These are phyloP conservation scores for Lytechinus variegatus DNA, from an alignment of 35 echinoderm and acorn worm species.

Conservation along the genomic window DNA sequence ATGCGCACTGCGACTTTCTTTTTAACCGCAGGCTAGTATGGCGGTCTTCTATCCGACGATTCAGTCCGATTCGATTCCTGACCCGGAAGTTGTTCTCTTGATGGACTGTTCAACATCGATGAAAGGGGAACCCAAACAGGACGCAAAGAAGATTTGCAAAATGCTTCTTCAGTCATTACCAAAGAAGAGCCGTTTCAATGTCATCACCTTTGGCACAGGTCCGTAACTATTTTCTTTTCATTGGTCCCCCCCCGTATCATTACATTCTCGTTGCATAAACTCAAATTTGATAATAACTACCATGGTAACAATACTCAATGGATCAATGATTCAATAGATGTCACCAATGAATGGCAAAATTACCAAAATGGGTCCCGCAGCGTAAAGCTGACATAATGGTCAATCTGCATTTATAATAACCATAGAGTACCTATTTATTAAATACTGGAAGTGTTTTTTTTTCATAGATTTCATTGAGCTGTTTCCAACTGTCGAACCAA, in stretches of 20 bases:
- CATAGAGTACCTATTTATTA: too few species aligned
- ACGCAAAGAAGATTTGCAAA: slow-evolving; percentile 57
- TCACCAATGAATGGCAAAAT: too few species aligned
- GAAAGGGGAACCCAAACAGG: slow-evolving; percentile 51
- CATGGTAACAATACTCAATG: too few species aligned
- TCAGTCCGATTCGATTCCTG: background rate
- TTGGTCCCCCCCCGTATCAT: too few species aligned
- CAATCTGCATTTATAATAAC: too few species aligned
- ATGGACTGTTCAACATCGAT: slow-evolving; percentile 75
- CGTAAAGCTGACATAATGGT: too few species aligned
- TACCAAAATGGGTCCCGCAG: too few species aligned
- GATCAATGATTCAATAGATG: too few species aligned
- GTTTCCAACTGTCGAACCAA: slow-evolving; percentile 56
- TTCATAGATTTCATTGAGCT: slow-evolving; percentile 78
- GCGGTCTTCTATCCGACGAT: slow-evolving; percentile 68
- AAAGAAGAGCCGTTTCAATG: slow-evolving; percentile 59
- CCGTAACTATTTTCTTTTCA: background rate
- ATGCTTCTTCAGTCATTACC: slow-evolving; percentile 61
- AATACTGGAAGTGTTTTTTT: background rate
- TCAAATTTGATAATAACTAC: too few species aligned
- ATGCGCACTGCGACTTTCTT: background rate
- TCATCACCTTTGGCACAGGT: slow-evolving; percentile 72
- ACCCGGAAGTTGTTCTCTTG: slow-evolving; percentile 68
- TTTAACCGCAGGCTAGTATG: slow-evolving; percentile 62
- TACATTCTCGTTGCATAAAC: too few species aligned